Evolutionary conservation across 1,140 invertebrate genomes (phyloP).

Genomic region (Papilio polyxenes): DNA sequence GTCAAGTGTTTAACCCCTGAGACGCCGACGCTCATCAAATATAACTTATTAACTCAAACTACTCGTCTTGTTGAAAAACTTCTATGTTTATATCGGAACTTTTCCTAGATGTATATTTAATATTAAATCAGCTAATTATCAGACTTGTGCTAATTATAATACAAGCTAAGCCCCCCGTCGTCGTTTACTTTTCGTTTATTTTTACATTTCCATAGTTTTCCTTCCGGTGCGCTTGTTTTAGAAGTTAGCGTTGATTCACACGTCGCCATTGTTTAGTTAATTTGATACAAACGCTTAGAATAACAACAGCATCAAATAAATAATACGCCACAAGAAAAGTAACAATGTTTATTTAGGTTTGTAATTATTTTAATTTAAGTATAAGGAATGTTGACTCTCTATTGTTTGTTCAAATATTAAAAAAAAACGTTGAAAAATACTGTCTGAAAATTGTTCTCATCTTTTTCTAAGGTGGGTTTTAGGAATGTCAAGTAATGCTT

Average conservation of each 20-base stretch:
- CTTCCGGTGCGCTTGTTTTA: slow-evolving; percentile 9
- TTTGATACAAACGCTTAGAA: slow-evolving; percentile 14
- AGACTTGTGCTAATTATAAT: not conserved
- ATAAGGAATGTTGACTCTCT: too few species aligned
- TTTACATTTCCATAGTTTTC: slow-evolving; percentile 23
- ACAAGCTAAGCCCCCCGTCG: not conserved
- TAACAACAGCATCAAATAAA: not conserved
- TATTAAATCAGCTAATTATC: not conserved
- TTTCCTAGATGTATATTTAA: not conserved
- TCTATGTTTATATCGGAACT: not conserved
- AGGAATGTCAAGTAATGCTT: too few species aligned
- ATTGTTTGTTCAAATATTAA: too few species aligned
- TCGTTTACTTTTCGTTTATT: not conserved
- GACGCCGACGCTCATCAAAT: too few species aligned
- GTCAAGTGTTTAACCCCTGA: too few species aligned
- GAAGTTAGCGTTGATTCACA: not conserved
- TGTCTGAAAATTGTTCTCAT: too few species aligned
- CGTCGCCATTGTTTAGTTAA: not conserved
- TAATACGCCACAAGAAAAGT: not conserved
- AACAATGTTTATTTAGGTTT: too few species aligned
- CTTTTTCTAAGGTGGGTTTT: too few species aligned
- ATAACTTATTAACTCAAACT: too few species aligned
- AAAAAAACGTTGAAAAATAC: too few species aligned
- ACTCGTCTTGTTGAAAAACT: too few species aligned
- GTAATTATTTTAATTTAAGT: too few species aligned